These are phyloP conservation scores for Stenurella melanura DNA, from an alignment of 2,888 invertebrate species.

Conservation along the genomic window DNA sequence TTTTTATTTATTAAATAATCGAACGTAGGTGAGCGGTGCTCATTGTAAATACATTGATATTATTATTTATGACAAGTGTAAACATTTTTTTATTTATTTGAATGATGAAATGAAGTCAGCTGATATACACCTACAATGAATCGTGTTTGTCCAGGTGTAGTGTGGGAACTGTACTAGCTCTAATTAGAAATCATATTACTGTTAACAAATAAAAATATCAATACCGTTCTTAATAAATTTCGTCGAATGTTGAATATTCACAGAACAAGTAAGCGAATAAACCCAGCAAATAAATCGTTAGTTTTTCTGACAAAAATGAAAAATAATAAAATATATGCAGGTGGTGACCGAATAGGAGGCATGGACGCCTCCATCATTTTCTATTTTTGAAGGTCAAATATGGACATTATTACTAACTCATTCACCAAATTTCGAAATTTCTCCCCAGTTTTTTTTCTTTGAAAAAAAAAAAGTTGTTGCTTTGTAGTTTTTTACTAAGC, in stretches of 20 bases:
- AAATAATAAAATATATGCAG: no score
- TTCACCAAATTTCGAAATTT: no score
- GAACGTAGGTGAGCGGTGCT: not conserved
- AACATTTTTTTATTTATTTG: conserved; percentile 15
- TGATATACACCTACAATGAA: conserved; percentile 9
- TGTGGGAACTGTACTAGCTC: conserved; percentile 1
- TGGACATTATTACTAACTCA: no score
- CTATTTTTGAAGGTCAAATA: no score
- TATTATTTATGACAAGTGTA: conserved; percentile 2
- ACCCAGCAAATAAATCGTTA: no score
- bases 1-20: not conserved
- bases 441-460: no score
- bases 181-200: not conserved
- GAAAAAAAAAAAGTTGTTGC: no score
- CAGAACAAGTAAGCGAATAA: not conserved
- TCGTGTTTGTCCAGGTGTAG: not conserved
- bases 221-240: not conserved
- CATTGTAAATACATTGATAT: not conserved
- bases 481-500: no score
- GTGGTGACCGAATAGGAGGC: no score
- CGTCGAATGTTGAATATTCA: not conserved
- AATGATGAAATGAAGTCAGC: conserved; percentile 10
- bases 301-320: no score
- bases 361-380: no score
- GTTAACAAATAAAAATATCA: not conserved